Percentiles rank a stretch among this genome's conserved stretches.
Evolutionary conservation across 2,113 vertebrate genomes (phyloP).

Genomic region (Protobothrops flavoviridis): DNA sequence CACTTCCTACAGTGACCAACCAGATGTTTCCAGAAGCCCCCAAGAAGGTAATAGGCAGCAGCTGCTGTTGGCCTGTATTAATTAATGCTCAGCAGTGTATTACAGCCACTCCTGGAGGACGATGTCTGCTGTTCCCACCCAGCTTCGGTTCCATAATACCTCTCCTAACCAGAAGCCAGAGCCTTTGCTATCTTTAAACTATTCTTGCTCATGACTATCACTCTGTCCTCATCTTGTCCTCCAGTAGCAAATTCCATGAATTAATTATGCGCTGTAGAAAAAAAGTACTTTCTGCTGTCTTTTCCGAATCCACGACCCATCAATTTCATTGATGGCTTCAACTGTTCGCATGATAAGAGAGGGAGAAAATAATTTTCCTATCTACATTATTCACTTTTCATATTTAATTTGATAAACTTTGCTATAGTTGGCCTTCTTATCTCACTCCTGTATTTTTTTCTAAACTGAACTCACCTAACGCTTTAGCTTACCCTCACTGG

Average conservation of each 20-base stretch:
- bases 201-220: background rate
- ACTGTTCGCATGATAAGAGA: background rate
- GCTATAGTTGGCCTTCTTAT: background rate
- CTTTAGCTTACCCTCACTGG: background rate
- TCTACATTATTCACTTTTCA: background rate
- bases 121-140: background rate
- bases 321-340: slow-evolving; percentile 8
- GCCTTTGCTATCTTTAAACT: background rate
- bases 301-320: background rate
- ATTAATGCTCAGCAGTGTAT: background rate
- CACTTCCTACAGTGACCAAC: background rate
- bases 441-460: background rate
- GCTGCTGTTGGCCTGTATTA: background rate
- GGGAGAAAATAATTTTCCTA: background rate
- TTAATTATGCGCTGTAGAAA: slow-evolving; percentile 13
- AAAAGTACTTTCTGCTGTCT: slow-evolving; percentile 6
- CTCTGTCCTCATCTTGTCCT: background rate
- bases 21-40: background rate
- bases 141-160: background rate
- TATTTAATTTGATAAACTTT: background rate
- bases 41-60: background rate
- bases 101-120: background rate
- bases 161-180: background rate
- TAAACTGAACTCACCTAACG: background rate
- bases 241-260: slow-evolving; percentile 12